Evolutionary conservation across 2,888 invertebrate species (phyloP), one percentile per base, ranked within the genome.

Genomic region (Minunthozetes semirufus): DNA sequence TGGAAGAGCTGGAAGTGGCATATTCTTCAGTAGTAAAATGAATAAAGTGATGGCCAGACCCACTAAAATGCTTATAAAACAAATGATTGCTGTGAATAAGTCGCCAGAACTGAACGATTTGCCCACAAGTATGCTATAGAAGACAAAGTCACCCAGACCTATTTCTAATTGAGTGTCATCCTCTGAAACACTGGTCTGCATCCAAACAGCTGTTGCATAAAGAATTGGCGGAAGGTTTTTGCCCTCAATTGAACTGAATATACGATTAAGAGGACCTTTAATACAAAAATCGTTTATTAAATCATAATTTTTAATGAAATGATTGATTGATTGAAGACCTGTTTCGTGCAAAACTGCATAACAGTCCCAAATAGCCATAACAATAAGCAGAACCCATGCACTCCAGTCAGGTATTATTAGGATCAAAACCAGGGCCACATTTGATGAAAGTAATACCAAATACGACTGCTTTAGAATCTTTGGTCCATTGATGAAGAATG

Each of bases 61-160:
- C 2, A 66, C 63, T 33, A 66, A 17, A 5, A 66, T 66, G 3
- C 19, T 46, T 4, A 68, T 1, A 46, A 46, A 68, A 46, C 68
- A 68, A 4, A 19, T 46, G 8, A 68, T 8, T 1, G 22, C 9
- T 22, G 46, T 11, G 46, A 46, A 46, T 15, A 19, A n/a, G 13
- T 68, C 42, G 3, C 22, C 17, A 42, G 11, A 68, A 68, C 11
- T 15, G 2, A 22, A n/a, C 19, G 68, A 42, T 25, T 42, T 68
- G 42, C 68, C 68, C 38, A 68, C 22, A 15, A 68, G 22, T 1
- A 68, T 0, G 46, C 68, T 68, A 68, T 68, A 68, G 11, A 68
- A 68, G 1, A 68, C 68, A 22, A 66, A 68, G 46, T 68, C 68
- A 33, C 68, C 68, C 33, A 68, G 46, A 46, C 68, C 68, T 33